A percentile compares a stretch with the other conserved stretches of the same genome.
Conservation (phyloP, 2,113 vertebrate genomes). For the Pycnonotus jocosus region DNA sequence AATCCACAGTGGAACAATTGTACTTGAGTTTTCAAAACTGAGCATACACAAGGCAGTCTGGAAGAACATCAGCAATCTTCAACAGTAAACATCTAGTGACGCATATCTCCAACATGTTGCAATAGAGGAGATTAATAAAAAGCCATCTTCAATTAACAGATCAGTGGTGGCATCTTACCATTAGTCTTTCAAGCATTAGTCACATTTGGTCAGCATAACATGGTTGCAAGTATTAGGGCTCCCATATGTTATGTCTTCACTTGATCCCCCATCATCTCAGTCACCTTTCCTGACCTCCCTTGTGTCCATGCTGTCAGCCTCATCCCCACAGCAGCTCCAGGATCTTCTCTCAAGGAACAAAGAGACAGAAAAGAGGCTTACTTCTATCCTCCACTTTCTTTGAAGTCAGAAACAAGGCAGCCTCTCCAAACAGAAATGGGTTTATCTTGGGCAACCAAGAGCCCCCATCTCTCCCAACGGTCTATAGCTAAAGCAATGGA, state of each 20-base stretch:
- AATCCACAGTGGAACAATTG: slow-evolving; percentile 1
- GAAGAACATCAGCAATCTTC: slow-evolving; percentile 34
- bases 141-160: slow-evolving; percentile 47
- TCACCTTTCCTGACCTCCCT: background rate
- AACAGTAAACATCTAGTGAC: slow-evolving; percentile 41
- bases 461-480: background rate
- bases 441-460: background rate
- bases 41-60: background rate
- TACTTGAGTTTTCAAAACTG: background rate
- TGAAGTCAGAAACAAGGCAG: background rate
- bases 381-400: background rate
- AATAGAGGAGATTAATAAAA: slow-evolving; percentile 45
- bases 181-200: background rate
- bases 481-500: background rate
- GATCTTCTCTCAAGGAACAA: background rate
- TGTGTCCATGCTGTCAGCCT: background rate
- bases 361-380: background rate
- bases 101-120: slow-evolving; percentile 14
- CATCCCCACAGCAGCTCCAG: background rate
- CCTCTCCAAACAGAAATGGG: background rate
- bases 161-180: background rate
- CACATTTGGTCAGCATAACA: background rate
- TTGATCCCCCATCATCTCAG: background rate
- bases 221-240: background rate
- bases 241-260: background rate